A percentile compares a stretch with the other conserved stretches of the same genome.
phyloP scores from a whole-genome alignment of 1,140 invertebrate species.

The Orchesella cincta region DNA sequence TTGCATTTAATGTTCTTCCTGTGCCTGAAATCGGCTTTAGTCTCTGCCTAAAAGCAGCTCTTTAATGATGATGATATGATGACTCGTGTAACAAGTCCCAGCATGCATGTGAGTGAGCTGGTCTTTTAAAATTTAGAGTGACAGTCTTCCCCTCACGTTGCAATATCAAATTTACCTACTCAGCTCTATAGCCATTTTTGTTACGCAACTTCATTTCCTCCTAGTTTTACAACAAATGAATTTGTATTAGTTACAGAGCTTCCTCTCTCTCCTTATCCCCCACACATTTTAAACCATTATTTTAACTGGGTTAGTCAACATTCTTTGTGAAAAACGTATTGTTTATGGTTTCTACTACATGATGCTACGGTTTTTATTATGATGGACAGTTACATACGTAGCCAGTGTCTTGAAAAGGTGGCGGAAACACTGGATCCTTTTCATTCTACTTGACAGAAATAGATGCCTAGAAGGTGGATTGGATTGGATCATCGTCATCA shows the following conservation, averaged over 20 bases:
- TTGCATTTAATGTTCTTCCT: too few relatives aligned
- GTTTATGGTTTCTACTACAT: neutral
- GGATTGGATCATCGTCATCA: too few relatives aligned
- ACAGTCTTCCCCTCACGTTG: too few relatives aligned
- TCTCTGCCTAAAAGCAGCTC: too few relatives aligned
- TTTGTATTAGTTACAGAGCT: neutral
- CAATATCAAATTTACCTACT: too few relatives aligned
- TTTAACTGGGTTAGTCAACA: neutral
- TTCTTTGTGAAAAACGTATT: neutral
- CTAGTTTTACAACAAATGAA: neutral
- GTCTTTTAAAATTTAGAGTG: too few relatives aligned
- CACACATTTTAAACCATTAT: neutral
- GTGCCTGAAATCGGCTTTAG: too few relatives aligned
- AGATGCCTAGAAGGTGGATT: neutral
- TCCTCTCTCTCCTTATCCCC: neutral
- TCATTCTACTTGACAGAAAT: neutral
- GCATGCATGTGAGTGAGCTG: too few relatives aligned
- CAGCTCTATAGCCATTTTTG: too few relatives aligned
- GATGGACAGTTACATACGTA: neutral
- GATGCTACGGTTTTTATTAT: too few relatives aligned
- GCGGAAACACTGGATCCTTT: conserved; percentile 7
- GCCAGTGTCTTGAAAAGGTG: neutral
- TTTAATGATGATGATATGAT: too few relatives aligned
- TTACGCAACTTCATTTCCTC: neutral
- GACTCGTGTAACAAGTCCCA: too few relatives aligned